These are phyloP conservation scores for Tetramorium parvispinum DNA, from an alignment of 1,140 invertebrate species.

Conservation along the genomic window DNA sequence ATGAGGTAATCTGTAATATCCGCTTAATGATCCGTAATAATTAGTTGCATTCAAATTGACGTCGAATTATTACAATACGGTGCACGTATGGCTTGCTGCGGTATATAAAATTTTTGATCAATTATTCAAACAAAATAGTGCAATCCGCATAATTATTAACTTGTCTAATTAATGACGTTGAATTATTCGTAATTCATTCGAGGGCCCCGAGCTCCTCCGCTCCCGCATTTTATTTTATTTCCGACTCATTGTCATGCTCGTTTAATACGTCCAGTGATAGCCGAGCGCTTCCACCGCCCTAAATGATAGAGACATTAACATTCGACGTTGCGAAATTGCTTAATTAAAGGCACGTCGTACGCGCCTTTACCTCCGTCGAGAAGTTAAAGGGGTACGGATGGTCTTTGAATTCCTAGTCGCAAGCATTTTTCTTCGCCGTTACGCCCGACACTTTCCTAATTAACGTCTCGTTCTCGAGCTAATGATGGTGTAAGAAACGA, in stretches of 20 bases:
- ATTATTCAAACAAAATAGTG: constrained; percentile 1
- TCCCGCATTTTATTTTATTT: not conserved
- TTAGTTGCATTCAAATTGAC: constrained; percentile 31
- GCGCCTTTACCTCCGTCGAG: constrained; percentile 6
- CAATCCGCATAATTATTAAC: not conserved
- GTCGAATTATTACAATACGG: not conserved
- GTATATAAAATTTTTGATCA: not conserved
- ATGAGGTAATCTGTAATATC: not conserved
- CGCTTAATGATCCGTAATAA: constrained; percentile 1
- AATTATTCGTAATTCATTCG: constrained; percentile 2
- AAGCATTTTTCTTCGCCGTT: constrained; percentile 45
- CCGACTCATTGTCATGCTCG: not conserved
- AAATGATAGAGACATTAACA: constrained; percentile 51
- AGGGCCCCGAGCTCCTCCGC: not conserved
- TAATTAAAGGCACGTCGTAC: constrained; percentile 44
- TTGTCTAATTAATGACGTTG: not conserved
- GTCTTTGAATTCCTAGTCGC: constrained; percentile 39
- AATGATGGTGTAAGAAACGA: constrained; percentile 18
- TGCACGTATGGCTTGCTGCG: not conserved
- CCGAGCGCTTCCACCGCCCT: not conserved
- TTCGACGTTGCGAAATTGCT: constrained; percentile 46
- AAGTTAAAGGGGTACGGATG: constrained; percentile 26
- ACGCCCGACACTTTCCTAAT: constrained; percentile 31
- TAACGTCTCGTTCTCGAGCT: constrained; percentile 25
- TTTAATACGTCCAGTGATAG: not conserved